Evolutionary conservation across 1,140 invertebrate genomes (phyloP).

Genomic region (Trichonephila clavipes): DNA sequence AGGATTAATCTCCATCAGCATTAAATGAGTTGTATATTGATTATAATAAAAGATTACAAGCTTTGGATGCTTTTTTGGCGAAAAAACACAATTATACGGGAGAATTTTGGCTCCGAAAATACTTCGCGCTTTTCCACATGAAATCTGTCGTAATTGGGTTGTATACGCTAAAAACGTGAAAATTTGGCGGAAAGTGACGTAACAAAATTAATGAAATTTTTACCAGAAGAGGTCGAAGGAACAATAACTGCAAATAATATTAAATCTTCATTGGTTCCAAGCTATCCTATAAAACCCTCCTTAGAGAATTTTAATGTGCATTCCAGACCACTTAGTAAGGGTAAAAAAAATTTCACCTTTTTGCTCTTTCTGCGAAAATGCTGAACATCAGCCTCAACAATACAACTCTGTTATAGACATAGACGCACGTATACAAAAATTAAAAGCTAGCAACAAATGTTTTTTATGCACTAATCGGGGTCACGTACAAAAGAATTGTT

Average conservation of each 20-base stretch:
- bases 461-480: too few relatives aligned
- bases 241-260: conserved; percentile 30
- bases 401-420: conserved; percentile 24
- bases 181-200: conserved; percentile 21
- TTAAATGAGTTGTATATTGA: conserved; percentile 50
- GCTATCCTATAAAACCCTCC: conserved; percentile 14
- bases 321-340: conserved; percentile 30
- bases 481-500: too few relatives aligned
- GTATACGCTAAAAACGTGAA: conserved; percentile 27
- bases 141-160: conserved; percentile 47
- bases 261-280: conserved; percentile 38
- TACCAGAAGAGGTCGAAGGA: conserved; percentile 38
- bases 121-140: conserved; percentile 36
- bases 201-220: conserved; percentile 35
- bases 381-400: conserved; percentile 11
- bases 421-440: conserved; percentile 32
- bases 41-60: conserved; percentile 38
- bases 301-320: conserved; percentile 41
- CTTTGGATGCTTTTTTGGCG: conserved; percentile 29
- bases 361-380: not conserved
- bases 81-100: conserved; percentile 35
- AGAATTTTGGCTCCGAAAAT: conserved; percentile 55
- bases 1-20: not conserved
- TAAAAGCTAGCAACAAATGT: conserved; percentile 8
- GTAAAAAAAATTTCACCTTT: conserved; percentile 43